phyloP scores from a whole-genome alignment of 2,113 vertebrate species.

The Lagopus muta region DNA sequence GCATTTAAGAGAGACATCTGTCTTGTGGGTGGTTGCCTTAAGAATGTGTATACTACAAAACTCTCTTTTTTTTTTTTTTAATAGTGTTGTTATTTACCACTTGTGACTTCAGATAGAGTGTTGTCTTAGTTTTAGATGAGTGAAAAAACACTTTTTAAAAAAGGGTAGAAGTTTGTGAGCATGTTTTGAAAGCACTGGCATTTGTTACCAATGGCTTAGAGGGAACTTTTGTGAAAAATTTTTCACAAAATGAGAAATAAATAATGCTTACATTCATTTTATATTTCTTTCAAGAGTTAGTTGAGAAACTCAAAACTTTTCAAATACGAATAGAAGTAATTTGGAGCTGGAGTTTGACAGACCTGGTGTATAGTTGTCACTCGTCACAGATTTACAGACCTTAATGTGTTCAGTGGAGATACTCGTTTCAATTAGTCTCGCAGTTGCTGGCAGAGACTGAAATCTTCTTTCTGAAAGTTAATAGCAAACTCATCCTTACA shows the following conservation, averaged over 20 bases:
- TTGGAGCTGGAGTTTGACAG: background rate
- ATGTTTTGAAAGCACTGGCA: background rate
- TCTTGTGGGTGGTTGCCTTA: background rate
- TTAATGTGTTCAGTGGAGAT: background rate
- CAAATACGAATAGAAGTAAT: slow-evolving; percentile 29
- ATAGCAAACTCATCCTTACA: background rate
- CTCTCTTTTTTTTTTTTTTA: background rate
- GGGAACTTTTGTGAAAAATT: background rate
- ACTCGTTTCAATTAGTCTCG: slow-evolving; percentile 35
- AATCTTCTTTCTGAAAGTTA: background rate
- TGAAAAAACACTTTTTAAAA: background rate
- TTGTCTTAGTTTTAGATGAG: background rate
- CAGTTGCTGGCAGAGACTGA: slow-evolving; percentile 11
- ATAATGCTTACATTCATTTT: background rate
- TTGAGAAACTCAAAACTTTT: background rate
- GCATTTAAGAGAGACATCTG: background rate
- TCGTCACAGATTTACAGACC: background rate
- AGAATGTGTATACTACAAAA: background rate
- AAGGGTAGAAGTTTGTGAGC: background rate
- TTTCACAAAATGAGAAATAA: slow-evolving; percentile 18
- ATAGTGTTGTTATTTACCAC: background rate
- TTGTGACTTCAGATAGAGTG: background rate
- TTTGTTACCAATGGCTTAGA: background rate
- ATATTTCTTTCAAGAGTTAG: background rate
- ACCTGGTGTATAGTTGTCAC: background rate